These are phyloP conservation scores for Ataeniobius toweri DNA, from an alignment of 2,797 vertebrate species.

Conservation along the genomic window DNA sequence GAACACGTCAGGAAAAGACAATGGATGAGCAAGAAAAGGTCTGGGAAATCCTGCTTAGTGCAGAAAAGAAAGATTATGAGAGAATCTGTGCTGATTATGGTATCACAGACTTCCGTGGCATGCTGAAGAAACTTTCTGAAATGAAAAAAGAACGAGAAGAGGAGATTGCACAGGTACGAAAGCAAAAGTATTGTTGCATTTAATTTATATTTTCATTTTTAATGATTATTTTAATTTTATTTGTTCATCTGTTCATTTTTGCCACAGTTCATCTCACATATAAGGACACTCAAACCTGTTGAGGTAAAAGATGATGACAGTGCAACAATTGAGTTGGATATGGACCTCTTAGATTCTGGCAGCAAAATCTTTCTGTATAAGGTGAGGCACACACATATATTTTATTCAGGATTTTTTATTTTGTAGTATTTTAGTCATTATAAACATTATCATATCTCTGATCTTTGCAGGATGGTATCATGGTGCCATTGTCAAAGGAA, in stretches of 20 bases:
- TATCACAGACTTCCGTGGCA: slow-evolving; percentile 88
- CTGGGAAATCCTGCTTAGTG: slow-evolving; percentile 89
- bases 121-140: slow-evolving; percentile 87
- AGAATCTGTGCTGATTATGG: slow-evolving; percentile 84
- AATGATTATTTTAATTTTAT: not conserved
- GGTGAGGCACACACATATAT: slow-evolving; percentile 70
- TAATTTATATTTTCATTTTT: not conserved
- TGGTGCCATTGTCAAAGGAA: slow-evolving; percentile 79
- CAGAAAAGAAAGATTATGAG: slow-evolving; percentile 91
- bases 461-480: slow-evolving; percentile 82
- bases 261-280: slow-evolving; percentile 75
- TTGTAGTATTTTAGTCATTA: not conserved
- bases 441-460: not conserved
- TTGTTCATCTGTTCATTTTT: not conserved
- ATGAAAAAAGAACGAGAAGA: slow-evolving; percentile 82
- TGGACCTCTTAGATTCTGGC: slow-evolving; percentile 85
- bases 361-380: slow-evolving; percentile 90
- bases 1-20: slow-evolving; percentile 64
- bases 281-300: slow-evolving; percentile 83
- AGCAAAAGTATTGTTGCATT: not conserved
- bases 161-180: slow-evolving; percentile 82
- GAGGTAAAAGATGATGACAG: slow-evolving; percentile 76
- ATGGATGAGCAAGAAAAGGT: slow-evolving; percentile 80
- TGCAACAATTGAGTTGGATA: slow-evolving; percentile 86
- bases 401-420: no score